These are phyloP conservation scores for Melanerpes formicivorus DNA, from an alignment of 2,113 vertebrate species.

Conservation along the genomic window DNA sequence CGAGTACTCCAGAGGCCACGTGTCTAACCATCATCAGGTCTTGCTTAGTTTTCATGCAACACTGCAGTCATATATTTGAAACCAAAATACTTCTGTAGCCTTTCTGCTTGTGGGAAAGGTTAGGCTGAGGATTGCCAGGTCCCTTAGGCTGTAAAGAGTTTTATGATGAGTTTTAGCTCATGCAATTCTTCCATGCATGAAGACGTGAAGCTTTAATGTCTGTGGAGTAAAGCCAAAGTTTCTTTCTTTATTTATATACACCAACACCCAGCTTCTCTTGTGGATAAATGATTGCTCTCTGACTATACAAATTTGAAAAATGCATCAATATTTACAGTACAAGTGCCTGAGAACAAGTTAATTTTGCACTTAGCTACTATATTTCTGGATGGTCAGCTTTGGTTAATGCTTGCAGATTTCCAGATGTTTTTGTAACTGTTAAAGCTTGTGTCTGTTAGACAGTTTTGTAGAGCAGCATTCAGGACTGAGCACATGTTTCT, in stretches of 20 bases:
- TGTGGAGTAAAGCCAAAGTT: constrained; percentile 38
- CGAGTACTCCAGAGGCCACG: not conserved
- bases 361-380: not conserved
- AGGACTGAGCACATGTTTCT: not conserved
- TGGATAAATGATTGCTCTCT: not conserved
- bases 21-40: not conserved
- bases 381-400: not conserved
- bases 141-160: constrained; percentile 52
- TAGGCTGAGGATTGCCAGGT: constrained; percentile 43
- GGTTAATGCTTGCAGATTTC: not conserved
- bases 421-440: not conserved
- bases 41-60: constrained; percentile 11
- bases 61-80: constrained; percentile 18
- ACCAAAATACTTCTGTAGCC: constrained; percentile 12
- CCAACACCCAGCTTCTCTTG: not conserved
- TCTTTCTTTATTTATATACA: constrained; percentile 16
- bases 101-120: constrained; percentile 40
- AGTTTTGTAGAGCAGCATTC: not conserved
- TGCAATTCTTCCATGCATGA: constrained; percentile 5
- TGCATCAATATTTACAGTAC: not conserved
- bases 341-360: not conserved
- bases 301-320: not conserved
- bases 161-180: constrained; percentile 41
- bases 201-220: not conserved
- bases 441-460: not conserved